Evolutionary conservation across 2,888 invertebrate genomes (phyloP).

Genomic region (Podabrus alpinus): DNA sequence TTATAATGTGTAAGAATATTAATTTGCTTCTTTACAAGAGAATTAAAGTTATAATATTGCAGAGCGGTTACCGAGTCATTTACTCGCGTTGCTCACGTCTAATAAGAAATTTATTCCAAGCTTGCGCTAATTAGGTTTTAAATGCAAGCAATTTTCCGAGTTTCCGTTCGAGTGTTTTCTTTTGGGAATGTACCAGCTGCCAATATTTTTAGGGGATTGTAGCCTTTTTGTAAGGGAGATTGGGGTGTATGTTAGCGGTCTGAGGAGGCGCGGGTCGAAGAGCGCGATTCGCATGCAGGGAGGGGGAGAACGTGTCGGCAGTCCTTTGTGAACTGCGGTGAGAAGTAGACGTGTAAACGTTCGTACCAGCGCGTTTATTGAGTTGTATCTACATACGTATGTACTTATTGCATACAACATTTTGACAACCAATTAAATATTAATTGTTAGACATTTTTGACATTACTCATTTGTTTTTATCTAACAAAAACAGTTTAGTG

Average conservation of each 20-base stretch:
- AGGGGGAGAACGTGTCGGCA: constrained; percentile 40
- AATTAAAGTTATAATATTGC: constrained; percentile 16
- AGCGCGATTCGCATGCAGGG: constrained; percentile 32
- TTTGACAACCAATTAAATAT: constrained; percentile 18
- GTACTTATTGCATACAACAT: constrained; percentile 12
- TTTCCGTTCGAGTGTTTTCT: constrained; percentile 23
- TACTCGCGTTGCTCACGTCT: constrained; percentile 10
- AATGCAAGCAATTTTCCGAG: constrained; percentile 18
- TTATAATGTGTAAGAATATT: constrained; percentile 16
- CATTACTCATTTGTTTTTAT: not conserved
- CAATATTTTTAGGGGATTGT: constrained; percentile 54
- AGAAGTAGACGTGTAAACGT: constrained; percentile 37
- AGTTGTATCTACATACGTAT: constrained; percentile 26
- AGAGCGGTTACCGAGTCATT: constrained; percentile 18
- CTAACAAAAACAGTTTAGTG: not conserved
- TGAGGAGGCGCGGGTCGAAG: constrained; percentile 40
- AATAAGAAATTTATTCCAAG: constrained; percentile 23
- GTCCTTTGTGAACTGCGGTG: constrained; percentile 48
- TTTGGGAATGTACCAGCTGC: constrained; percentile 45
- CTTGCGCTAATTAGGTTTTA: constrained; percentile 26
- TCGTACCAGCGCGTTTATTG: constrained; percentile 21
- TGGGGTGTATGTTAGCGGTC: constrained; percentile 56
- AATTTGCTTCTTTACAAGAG: constrained; percentile 12
- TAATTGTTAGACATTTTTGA: constrained; percentile 14
- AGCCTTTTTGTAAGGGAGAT: constrained; percentile 54